Percentiles rank a stretch among this genome's conserved stretches.
Evolutionary conservation across 1,140 invertebrate genomes (phyloP).

Genomic region (Neodiprion fabricii): DNA sequence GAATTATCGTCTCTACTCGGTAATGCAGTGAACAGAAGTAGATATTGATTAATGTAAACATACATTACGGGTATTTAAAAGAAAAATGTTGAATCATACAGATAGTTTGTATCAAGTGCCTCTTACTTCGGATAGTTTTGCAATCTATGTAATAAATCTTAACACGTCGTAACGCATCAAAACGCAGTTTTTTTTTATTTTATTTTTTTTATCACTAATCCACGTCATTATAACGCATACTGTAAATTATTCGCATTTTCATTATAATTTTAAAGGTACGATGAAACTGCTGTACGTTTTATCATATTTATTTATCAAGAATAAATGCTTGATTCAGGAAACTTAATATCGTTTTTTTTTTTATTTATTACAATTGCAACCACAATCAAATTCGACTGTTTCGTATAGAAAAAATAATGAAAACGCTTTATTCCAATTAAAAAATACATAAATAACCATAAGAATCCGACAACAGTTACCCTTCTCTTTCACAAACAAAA

Average conservation of each 20-base stretch:
- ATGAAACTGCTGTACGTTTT: background rate
- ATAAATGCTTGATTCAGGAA: background rate
- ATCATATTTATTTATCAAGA: slow-evolving; percentile 4
- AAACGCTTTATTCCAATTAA: background rate
- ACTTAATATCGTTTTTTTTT: background rate
- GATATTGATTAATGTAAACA: slow-evolving; percentile 43
- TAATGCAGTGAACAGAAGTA: slow-evolving; percentile 52
- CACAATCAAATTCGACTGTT: no score
- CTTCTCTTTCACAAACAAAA: no score
- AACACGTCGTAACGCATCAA: background rate
- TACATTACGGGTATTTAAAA: no score
- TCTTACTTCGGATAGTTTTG: background rate
- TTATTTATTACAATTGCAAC: background rate
- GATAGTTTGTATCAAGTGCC: background rate
- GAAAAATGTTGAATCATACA: no score
- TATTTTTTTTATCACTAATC: background rate
- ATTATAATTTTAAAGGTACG: background rate
- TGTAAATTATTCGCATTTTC: background rate
- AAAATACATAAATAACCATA: background rate
- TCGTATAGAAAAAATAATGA: background rate
- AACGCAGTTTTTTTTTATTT: no score
- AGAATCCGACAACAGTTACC: background rate
- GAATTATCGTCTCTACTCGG: slow-evolving; percentile 54
- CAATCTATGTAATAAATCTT: background rate
- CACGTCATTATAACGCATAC: background rate